Evolutionary conservation across 2,113 vertebrate genomes (phyloP).

Genomic region (Malurus elegans): DNA sequence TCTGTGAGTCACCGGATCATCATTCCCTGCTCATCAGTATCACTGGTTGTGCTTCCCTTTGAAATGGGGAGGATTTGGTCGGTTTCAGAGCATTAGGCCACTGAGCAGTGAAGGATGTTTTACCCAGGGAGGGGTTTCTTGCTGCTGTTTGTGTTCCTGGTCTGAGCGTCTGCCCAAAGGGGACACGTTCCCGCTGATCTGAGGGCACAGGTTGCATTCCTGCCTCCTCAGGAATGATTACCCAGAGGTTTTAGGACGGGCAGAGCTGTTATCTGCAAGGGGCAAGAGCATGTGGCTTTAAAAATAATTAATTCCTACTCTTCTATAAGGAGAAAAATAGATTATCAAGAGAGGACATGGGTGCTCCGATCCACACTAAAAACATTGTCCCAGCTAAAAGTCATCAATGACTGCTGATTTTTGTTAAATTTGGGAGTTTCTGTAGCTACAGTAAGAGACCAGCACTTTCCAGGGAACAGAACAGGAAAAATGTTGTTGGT

Average conservation of each 20-base stretch:
- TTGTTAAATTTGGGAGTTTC: not conserved
- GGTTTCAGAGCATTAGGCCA: not conserved
- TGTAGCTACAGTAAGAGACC: not conserved
- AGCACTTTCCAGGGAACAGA: not conserved
- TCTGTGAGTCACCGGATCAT: fast-evolving
- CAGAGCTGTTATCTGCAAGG: not conserved
- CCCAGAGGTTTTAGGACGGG: not conserved
- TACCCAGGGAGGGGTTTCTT: not conserved
- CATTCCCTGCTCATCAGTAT: not conserved
- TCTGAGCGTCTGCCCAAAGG: fast-evolving
- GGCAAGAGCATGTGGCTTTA: not conserved
- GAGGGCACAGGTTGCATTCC: fast-evolving
- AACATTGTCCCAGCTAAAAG: not conserved
- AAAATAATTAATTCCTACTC: not conserved
- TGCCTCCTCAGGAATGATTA: not conserved
- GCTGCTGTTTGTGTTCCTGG: not conserved
- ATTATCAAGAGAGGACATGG: not conserved
- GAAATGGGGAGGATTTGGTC: not conserved
- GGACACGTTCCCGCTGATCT: fast-evolving
- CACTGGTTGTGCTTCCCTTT: fast-evolving
- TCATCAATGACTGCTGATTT: fast-evolving
- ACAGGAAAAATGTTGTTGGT: fast-evolving
- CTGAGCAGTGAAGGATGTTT: not conserved
- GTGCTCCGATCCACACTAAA: fast-evolving
- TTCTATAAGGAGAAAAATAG: not conserved